Evolutionary conservation across 2,888 invertebrate species (phyloP), one percentile per base, ranked within the genome.

Genomic region (Trissolcus japonicus): DNA sequence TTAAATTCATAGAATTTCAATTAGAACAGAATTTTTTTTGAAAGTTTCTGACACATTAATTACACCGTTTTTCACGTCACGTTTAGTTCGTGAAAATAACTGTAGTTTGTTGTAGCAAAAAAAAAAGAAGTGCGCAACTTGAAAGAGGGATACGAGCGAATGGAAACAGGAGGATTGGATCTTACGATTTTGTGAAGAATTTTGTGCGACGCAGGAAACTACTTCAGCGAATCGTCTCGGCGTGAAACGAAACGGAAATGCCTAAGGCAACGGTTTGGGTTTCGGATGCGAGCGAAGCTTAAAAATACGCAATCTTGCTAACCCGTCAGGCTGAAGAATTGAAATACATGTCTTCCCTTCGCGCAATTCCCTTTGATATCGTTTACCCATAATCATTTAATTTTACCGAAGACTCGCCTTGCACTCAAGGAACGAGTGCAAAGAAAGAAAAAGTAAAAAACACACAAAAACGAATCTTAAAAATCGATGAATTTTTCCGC

Each of bases 341-440:
- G 89, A 88, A 88, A 89, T 87, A 86, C 87, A 85, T 83, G 86
- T 84, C 78, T 79, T 80, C 76, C 81, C 82, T 79, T 80, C 81
- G 71, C 76, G 62, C 82, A 71, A 75, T 83, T 83, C 84, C 83
- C 88, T 89, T 89, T 89, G 88, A 89, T 88, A 89, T 88, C 88
- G 88, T 89, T 89, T 88, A 88, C 85, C 89, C 88, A 88, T 89
- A 88, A 88, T 89, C 89, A 89, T 89, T 89, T 88, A 88, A 88
- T 89, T 88, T 89, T 83, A 83, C 66, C 83, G 80, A 75, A 83
- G 81, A 78, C 79, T 68, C 77, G 59, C 77, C 78, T 80, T 63
- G 73, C 46, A 46, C 46, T 46, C 46, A 46, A 35, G 35, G 11
- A 35, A 35, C 7, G 35, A 7, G 1, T 35, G 11, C 35, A 35